A percentile compares a stretch with the other conserved stretches of the same genome.
Conservation (phyloP, 2,797 vertebrate species). For the Agapornis canus region DNA sequence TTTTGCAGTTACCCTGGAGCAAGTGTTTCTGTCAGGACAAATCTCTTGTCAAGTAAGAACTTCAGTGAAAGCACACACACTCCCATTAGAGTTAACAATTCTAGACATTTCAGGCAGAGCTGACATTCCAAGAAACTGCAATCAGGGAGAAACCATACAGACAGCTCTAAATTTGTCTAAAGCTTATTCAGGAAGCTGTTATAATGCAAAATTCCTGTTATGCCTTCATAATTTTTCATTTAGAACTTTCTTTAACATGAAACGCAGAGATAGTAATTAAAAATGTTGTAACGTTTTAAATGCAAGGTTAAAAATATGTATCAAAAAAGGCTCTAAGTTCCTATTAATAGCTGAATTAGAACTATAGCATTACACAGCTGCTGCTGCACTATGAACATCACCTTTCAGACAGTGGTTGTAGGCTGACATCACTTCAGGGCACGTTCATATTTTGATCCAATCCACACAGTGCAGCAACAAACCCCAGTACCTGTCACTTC, state of each 20-base stretch:
- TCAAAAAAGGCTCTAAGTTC: neutral
- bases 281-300: neutral
- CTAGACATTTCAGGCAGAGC: neutral
- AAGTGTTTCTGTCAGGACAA: neutral
- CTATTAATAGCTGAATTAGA: neutral
- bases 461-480: neutral
- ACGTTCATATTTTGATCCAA: constrained; percentile 1
- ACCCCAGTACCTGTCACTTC: neutral
- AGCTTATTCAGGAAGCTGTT: neutral
- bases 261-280: neutral
- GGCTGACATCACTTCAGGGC: neutral
- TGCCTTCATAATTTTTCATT: neutral
- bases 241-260: neutral
- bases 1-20: neutral
- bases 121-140: neutral
- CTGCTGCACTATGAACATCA: neutral
- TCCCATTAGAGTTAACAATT: neutral
- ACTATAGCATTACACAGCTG: neutral
- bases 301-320: neutral
- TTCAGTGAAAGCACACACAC: neutral
- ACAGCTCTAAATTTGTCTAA: constrained; percentile 2
- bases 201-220: neutral
- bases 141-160: neutral
- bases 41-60: neutral
- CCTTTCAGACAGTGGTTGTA: neutral